Evolutionary conservation across 2,888 invertebrate species (phyloP), one percentile per base, ranked within the genome.

Genomic region (Teinopalpus imperialis): DNA sequence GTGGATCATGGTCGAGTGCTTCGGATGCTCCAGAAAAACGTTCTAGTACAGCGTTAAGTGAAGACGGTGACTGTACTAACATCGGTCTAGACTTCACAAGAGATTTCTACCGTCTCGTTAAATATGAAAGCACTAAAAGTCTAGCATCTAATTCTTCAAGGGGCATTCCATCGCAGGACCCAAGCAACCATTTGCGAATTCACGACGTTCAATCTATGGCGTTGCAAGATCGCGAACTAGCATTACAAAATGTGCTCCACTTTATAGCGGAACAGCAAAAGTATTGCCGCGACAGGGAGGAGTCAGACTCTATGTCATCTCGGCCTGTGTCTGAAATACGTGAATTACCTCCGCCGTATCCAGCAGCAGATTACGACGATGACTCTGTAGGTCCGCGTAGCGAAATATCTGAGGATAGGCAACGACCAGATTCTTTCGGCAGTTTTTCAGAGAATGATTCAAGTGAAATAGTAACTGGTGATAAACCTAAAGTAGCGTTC

Each of bases 91-190:
- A 94, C 71, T 95, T 95, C 63, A 94, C 94, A 2, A 86, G 94
- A 53, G 95, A 95, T 76, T 95, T 94, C 74, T 95, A 95, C 70
- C 91, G 94, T 20, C 90, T 95, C 52, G 94, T 94, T 32, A 94
- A 94, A 78, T 94, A 94, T 66, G 95, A 94, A 70, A 94, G 94
- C 76, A 94, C 93, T 51, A 94, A 94, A 72, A 94, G 94, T 71
- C 81, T 94, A 66, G 94, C 94, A 27, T 94, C 94, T 21, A 94
- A 93, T 61, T 93, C 93, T 31, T 93, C 93, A 44, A 90, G 92
- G 66, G 92, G 92, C 54, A 74, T 92, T 29, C 91, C 92, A 5
- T 90, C 90, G 2, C 79, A 70, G 47, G 91, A 91, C 52, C 85
- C 87, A 16, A 86, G 66, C 49, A 83, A 57, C 53, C 83, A 83